Evolutionary conservation across 2,113 vertebrate species (phyloP).

Genomic region (Hystrix brachyura): DNA sequence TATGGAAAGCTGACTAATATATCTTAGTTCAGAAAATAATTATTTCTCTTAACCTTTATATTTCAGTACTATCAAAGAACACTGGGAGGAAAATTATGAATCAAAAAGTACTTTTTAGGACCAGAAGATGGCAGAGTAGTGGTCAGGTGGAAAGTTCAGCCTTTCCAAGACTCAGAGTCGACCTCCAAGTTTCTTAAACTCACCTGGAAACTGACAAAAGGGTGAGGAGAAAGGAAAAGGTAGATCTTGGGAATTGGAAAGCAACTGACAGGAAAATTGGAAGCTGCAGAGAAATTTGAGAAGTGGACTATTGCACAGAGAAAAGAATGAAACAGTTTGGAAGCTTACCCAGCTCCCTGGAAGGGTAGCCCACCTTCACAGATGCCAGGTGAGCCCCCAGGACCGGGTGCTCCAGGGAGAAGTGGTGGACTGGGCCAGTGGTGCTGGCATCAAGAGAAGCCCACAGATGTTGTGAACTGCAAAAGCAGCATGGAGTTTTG

Average conservation of each 20-base stretch:
- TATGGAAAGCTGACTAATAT: neutral
- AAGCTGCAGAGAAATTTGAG: neutral
- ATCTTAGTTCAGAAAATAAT: constrained; percentile 37
- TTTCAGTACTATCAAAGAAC: constrained; percentile 23
- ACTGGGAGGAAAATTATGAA: neutral
- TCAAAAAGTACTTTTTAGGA: neutral
- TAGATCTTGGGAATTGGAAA: neutral
- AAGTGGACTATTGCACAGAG: neutral
- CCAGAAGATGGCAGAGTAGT: neutral
- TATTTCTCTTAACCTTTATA: constrained; percentile 32
- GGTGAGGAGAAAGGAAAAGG: neutral
- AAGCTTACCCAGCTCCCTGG: neutral
- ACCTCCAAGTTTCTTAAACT: neutral
- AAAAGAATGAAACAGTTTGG: neutral
- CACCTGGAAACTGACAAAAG: neutral
- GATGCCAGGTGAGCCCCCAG: neutral
- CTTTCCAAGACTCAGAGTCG: neutral
- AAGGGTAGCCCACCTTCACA: neutral
- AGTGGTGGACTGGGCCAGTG: neutral
- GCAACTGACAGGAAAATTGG: neutral
- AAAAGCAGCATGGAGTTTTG: neutral
- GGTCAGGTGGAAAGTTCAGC: neutral
- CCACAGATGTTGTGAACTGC: neutral
- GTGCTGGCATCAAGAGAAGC: neutral
- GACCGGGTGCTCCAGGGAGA: neutral